Conservation (phyloP, 2,888 invertebrate genomes). For the Hydropsyche betteni region DNA sequence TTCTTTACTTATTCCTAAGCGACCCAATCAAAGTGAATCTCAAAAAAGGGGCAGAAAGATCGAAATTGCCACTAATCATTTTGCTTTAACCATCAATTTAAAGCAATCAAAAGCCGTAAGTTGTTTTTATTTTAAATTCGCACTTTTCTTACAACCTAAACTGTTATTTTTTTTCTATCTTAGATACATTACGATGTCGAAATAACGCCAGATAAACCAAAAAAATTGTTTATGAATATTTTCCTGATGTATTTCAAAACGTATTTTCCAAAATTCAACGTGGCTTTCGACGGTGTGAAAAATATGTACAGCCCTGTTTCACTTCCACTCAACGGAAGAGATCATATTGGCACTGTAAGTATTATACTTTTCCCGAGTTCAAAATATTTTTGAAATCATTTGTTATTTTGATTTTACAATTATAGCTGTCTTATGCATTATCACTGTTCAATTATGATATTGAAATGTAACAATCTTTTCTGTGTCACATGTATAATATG, state of each 20-base stretch:
- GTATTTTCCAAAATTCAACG: conserved; percentile 59
- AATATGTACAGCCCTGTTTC: conserved; percentile 68
- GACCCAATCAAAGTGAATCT: background rate
- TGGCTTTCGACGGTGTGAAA: conserved; percentile 80
- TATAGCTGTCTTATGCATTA: too few relatives aligned
- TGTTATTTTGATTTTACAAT: background rate
- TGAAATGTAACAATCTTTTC: too few relatives aligned
- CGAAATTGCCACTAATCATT: background rate
- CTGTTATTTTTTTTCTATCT: conserved; percentile 36
- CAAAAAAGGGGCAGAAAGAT: background rate
- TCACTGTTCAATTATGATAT: too few relatives aligned
- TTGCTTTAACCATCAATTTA: background rate
- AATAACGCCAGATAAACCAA: conserved; percentile 75
- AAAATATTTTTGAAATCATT: background rate
- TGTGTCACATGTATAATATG: too few relatives aligned
- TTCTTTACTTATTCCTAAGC: background rate
- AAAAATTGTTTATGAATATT: conserved; percentile 67
- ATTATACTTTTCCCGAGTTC: background rate
- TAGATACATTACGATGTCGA: conserved; percentile 85
- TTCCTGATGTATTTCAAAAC: conserved; percentile 58
- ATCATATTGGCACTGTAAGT: conserved; percentile 51
- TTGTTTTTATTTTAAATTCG: background rate
- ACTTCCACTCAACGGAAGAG: conserved; percentile 58
- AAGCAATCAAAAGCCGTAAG: conserved; percentile 22
- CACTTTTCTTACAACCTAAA: background rate